Conservation (phyloP, 30 jellyfish, hydroid and myxozoan species). For the Turritopsis dohrnii region DNA sequence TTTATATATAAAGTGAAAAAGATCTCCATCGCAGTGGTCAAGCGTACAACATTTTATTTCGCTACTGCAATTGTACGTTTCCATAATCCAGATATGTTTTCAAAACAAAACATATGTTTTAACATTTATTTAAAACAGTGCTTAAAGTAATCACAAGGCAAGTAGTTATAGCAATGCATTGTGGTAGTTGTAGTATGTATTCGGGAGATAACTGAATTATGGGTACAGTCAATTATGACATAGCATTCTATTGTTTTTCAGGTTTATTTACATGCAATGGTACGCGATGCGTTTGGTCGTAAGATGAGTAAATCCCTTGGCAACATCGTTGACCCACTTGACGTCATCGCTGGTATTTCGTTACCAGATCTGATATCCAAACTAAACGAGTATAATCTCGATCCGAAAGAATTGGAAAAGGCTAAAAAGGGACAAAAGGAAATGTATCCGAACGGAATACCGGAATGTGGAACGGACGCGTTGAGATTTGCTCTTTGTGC, state of each 20-base stretch:
- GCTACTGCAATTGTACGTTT: too few relatives aligned
- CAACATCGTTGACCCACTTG: slow-evolving; percentile 96
- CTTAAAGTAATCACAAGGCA: too few relatives aligned
- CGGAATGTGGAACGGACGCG: slow-evolving; percentile 99
- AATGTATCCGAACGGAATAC: slow-evolving; percentile 96
- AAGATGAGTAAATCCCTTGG: slow-evolving; percentile 99
- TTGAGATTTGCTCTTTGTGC: slow-evolving; percentile 98
- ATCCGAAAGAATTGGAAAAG: slow-evolving; percentile 79
- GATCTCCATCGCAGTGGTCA: too few relatives aligned
- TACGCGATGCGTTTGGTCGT: slow-evolving; percentile 98
- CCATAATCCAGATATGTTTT: too few relatives aligned
- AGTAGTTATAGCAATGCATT: too few relatives aligned
- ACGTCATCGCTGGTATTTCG: slow-evolving; percentile 88
- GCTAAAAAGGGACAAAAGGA: slow-evolving; percentile 96
- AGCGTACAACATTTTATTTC: too few relatives aligned
- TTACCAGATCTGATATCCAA: slow-evolving; percentile 32
- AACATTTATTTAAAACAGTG: too few relatives aligned
- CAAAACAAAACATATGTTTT: too few relatives aligned
- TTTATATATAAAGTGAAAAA: too few relatives aligned
- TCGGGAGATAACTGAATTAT: too few relatives aligned
- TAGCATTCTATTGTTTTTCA: slow-evolving; percentile 6
- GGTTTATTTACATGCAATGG: slow-evolving; percentile 98
- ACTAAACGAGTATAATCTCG: slow-evolving; percentile 62
- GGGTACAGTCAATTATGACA: too few relatives aligned
- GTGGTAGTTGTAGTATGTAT: too few relatives aligned